Conservation (phyloP, 1,140 invertebrate species). For the Panagrolaimus sp. region DNA sequence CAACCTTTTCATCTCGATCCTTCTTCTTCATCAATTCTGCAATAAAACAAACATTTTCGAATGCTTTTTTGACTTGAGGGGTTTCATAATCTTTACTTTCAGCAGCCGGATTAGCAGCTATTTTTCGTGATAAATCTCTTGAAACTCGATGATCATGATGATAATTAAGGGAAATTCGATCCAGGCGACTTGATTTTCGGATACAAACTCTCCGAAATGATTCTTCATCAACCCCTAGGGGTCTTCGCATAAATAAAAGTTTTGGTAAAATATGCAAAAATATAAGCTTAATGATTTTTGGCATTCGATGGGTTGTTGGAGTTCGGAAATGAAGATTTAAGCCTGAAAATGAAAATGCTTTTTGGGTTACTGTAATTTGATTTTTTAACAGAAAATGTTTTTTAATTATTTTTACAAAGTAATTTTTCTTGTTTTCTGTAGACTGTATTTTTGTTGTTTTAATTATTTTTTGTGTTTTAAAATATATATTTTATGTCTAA, state of each 20-base stretch:
- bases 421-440: too few relatives aligned
- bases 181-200: background rate
- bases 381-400: too few relatives aligned
- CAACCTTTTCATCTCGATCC: slow-evolving; percentile 52
- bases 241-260: slow-evolving; percentile 60
- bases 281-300: slow-evolving; percentile 77
- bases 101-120: slow-evolving; percentile 28
- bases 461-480: too few relatives aligned
- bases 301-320: slow-evolving; percentile 86
- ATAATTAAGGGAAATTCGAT: slow-evolving; percentile 16
- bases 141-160: slow-evolving; percentile 39
- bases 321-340: slow-evolving; percentile 93
- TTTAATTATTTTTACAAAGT: too few relatives aligned
- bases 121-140: slow-evolving; percentile 19
- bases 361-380: background rate
- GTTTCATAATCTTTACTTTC: slow-evolving; percentile 53
- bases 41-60: slow-evolving; percentile 52
- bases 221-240: slow-evolving; percentile 33
- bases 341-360: slow-evolving; percentile 59
- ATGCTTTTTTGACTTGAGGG: slow-evolving; percentile 47
- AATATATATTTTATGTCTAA: too few relatives aligned
- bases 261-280: slow-evolving; percentile 82
- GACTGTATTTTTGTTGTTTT: too few relatives aligned
- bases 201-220: slow-evolving; percentile 21
- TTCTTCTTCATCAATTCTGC: slow-evolving; percentile 52